A percentile compares a stretch with the other conserved stretches of the same genome.
These are phyloP conservation scores for Ceryle rudis DNA, from an alignment of 2,797 vertebrate species.

Conservation along the genomic window DNA sequence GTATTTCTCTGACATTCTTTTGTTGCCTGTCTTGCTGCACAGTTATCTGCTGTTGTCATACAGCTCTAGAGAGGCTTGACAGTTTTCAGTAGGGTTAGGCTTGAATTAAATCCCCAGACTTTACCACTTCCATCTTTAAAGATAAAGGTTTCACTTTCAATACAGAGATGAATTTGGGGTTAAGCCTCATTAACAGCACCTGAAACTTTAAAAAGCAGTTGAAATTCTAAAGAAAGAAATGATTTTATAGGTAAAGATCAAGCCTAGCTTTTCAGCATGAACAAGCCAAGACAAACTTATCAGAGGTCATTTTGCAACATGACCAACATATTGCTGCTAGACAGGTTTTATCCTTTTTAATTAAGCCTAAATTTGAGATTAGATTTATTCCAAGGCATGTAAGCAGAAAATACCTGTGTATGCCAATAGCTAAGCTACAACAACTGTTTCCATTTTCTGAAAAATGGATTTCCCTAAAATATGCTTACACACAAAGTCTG, in stretches of 20 bases:
- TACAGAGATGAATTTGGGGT: background rate
- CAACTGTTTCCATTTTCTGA: background rate
- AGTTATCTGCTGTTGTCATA: background rate
- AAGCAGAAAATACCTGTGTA: background rate
- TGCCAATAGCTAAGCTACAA: background rate
- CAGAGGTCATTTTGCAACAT: background rate
- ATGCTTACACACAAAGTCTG: background rate
- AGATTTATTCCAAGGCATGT: background rate
- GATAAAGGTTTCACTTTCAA: background rate
- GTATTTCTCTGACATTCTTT: background rate
- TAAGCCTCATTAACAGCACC: background rate
- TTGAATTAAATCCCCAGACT: background rate
- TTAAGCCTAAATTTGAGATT: background rate
- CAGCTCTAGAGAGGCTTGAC: background rate
- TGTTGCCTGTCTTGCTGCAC: background rate
- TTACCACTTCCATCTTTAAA: background rate
- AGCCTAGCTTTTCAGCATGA: background rate
- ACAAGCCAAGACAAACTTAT: background rate
- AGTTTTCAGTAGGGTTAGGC: background rate
- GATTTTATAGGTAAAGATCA: background rate
- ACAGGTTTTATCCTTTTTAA: background rate
- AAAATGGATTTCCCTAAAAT: background rate
- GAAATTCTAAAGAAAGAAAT: background rate
- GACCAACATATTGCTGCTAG: background rate
- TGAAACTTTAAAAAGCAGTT: background rate